Base-by-base conservation (phyloP, 2,888 invertebrate genomes). In the Pseudanteris insignis region DNA sequence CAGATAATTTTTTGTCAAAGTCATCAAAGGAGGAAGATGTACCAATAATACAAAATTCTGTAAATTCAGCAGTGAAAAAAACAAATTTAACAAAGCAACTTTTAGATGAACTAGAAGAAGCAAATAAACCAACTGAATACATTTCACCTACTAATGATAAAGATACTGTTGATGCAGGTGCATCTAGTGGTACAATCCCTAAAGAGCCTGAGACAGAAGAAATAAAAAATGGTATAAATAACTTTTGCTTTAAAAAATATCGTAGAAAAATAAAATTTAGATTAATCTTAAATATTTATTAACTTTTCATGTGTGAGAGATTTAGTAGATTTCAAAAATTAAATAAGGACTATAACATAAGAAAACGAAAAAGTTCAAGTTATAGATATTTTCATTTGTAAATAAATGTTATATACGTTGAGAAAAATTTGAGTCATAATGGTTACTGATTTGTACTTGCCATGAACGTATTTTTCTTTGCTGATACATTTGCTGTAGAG, bases 1-100 rank as follows among this genome's bases (percentile, higher is more conserved):
- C 77, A 9, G 78, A 80, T 10, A 70, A 57, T 21, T 61, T 66
- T 47, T 54, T 5, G 38, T 33, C 30, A 30, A 74, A 71, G 59
- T 2, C 28, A 54, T 2, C 36, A 6, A 63, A 66, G 8, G 72
- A 75, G 7, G 73, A 74, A 24, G 74, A 77, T 29, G 12, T 48
- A 8, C 26, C 54, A 1, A 71, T 66, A 47, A 18, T 50, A 2
- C 70, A 71, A 32, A 29, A 33, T n/a, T 26, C 64, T n/a, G 53
- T 67, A 26, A 63, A 50, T 2, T 58, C 60, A 8, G 50, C 57
- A 14, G 44, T 64, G 3, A 71, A 67, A 38, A 69, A 66, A 18
- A 64, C 54, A 15, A 65, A 55, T 9, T 69, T 70, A 44, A 28
- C 59, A n/a, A 64, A 69, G 25, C 10, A 8, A 12, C 12, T 30